Evolutionary conservation across 2,113 vertebrate species (phyloP), one percentile per base, ranked within the genome.

Genomic region (Lontra canadensis): DNA sequence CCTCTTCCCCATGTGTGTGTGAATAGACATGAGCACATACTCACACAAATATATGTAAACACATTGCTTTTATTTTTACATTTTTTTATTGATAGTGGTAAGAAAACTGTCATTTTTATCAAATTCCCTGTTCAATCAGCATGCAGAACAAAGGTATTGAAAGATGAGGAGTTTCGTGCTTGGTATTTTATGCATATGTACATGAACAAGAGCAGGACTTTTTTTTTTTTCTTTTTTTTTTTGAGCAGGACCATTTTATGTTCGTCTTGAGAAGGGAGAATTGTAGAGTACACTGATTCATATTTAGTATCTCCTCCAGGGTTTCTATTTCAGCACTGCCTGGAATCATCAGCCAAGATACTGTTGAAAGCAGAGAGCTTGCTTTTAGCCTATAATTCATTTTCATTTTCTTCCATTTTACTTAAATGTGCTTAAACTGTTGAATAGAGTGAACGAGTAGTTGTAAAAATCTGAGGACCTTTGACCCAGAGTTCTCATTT

Each of bases 381-480:
- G 67, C 82, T 89, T 91, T 86, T 67, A 88, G 79, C 34, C 59
- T 87, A 20, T 57, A 73, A 95, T 36, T 92, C 25, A 90, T 96
- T 93, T 98, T 86, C 20, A 90, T 84, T 95, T 87, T 69, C 82
- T 83, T 91, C 86, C 47, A 69, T 96, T 97, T 97, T 83, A 86
- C 18, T 95, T 97, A 94, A 92, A 65, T 52, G 21, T 79, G 26
- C 8, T 83, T 92, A 90, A 86, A 81, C n/a, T 52, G 10, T 90
- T 97, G 82, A 86, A 59, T 42, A 81, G 74, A 92, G 74, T n/a
- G 76, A 74, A 93, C 14, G 86, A 69, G 26, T 88, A 34, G 44
- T 92, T 92, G 29, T 93, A 69, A 95, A 97, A 95, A 79, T 57
- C 11, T 2, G 2, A 96, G 13, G 44, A 69, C 20, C 42, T 81